Base-by-base conservation (phyloP, 1,140 invertebrate species). In the Bicyclus anynana region DNA sequence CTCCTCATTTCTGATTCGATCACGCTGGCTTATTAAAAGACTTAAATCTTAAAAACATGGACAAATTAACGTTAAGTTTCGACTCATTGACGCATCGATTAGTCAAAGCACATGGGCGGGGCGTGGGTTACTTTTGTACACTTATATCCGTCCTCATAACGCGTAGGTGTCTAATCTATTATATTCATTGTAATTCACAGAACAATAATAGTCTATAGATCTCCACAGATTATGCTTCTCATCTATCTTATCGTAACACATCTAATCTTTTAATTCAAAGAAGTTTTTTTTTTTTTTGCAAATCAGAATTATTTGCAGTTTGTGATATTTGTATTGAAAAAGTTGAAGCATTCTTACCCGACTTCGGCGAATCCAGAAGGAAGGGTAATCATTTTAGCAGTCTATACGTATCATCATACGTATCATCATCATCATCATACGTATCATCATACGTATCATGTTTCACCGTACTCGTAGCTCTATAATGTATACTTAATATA, bases 141-240 rank as follows among this genome's bases (percentile, higher is more conserved):
- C 40, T n/a, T n/a, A n/a, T n/a, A 54, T 54, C 18, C 17, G 16
- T 54, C 47, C 42, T 14, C 2, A 54, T 40, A 54, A 54, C 12
- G 26, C 12, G 27, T 47, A 18, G 40, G 10, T 35, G 26, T 47
- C 20, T 40, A 40, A 48, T 26, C 46, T 48, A 48, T 48, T 47
- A 21, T 47, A 47, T 47, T 5, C 13, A 40, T 40, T 17, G 37
- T 40, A 40, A 40, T 40, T 40, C 37, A 2, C 16, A 7, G 9
- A 16, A 40, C 16, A 33, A 33, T 40, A 40, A 40, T 17, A 40
- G 16, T 5, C 37, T 40, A 16, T 40, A 2, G 13, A 40, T 40
- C 37, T 17, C 10, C 13, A 40, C 1, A 40, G 37, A 40, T 40
- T 40, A 40, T 40, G 37, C 37, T 40, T 40, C 17, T 40, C 37